A percentile compares a stretch with the other conserved stretches of the same genome.
phyloP scores from a whole-genome alignment of 2,888 invertebrate species.

The Helicoverpa assulta region DNA sequence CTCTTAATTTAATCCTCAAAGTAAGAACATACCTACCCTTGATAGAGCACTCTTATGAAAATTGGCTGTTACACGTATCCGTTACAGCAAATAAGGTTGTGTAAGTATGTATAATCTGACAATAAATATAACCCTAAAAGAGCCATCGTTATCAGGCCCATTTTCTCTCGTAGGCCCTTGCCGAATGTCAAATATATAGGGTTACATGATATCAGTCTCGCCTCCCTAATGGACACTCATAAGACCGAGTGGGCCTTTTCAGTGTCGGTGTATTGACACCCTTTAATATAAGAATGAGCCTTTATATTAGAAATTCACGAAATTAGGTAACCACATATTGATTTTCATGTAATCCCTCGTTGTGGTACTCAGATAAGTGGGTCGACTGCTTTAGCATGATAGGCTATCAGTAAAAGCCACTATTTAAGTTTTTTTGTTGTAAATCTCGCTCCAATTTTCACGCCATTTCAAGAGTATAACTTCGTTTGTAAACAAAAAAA shows the following conservation, averaged over 20 bases:
- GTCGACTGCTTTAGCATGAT: constrained; percentile 14
- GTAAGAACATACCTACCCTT: constrained; percentile 25
- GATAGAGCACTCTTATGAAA: constrained; percentile 47
- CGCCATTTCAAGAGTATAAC: neutral
- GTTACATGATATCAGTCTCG: constrained; percentile 83
- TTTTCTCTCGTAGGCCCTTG: constrained; percentile 75
- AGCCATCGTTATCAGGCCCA: constrained; percentile 75
- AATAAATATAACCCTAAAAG: constrained; percentile 71
- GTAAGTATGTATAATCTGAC: constrained; percentile 55
- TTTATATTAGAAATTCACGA: constrained; percentile 60
- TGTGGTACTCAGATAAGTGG: constrained; percentile 6
- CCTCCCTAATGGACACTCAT: constrained; percentile 86
- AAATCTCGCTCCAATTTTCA: neutral
- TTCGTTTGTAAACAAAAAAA: too few species aligned
- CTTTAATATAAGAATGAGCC: constrained; percentile 70
- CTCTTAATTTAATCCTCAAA: constrained; percentile 50
- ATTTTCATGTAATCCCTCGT: constrained; percentile 18
- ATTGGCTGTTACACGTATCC: constrained; percentile 42
- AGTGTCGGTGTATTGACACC: constrained; percentile 76
- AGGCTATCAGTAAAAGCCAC: constrained; percentile 2
- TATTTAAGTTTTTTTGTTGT: neutral
- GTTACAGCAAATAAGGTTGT: constrained; percentile 48
- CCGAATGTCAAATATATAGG: constrained; percentile 85
- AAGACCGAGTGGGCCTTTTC: constrained; percentile 77
- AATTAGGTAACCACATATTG: constrained; percentile 54